A percentile compares a stretch with the other conserved stretches of the same genome.
These are phyloP conservation scores for Serrognathus titanus DNA, from an alignment of 2,888 invertebrate species.

Conservation along the genomic window DNA sequence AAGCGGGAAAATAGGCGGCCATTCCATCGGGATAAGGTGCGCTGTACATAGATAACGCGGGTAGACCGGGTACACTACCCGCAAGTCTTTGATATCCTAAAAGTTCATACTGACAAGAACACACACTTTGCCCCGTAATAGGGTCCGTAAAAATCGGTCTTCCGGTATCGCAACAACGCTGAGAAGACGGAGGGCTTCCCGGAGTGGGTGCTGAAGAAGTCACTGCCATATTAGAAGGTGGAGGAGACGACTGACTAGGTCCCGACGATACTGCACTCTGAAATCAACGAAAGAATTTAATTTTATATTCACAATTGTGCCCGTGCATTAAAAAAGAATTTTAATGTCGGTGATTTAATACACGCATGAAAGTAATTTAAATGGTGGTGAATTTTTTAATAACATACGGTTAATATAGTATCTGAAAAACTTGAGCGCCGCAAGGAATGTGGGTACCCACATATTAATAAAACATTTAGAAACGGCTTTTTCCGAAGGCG, in stretches of 20 bases:
- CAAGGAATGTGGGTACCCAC: too few relatives aligned
- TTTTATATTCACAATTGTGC: too few relatives aligned
- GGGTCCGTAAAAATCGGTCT: constrained; percentile 88
- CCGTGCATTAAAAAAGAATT: too few relatives aligned
- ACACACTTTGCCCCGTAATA: constrained; percentile 82
- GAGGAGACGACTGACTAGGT: constrained; percentile 63
- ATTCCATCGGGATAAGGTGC: constrained; percentile 78
- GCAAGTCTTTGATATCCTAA: constrained; percentile 80
- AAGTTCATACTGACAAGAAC: constrained; percentile 88
- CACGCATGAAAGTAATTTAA: too few relatives aligned
- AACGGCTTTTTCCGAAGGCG: too few relatives aligned
- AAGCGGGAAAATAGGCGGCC: constrained; percentile 82
- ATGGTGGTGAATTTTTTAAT: too few relatives aligned
- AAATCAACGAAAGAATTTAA: constrained; percentile 26
- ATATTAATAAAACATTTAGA: too few relatives aligned
- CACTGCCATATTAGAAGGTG: constrained; percentile 50
- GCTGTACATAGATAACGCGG: constrained; percentile 75
- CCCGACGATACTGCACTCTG: constrained; percentile 60
- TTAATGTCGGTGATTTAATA: too few relatives aligned
- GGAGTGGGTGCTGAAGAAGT: constrained; percentile 51
- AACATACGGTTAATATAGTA: too few relatives aligned
- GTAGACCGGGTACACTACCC: constrained; percentile 63
- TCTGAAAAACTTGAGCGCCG: too few relatives aligned
- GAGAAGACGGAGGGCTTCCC: constrained; percentile 44
- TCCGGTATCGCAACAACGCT: constrained; percentile 88